Conservation (phyloP, 1,140 invertebrate genomes). For the Conus ventricosus region DNA sequence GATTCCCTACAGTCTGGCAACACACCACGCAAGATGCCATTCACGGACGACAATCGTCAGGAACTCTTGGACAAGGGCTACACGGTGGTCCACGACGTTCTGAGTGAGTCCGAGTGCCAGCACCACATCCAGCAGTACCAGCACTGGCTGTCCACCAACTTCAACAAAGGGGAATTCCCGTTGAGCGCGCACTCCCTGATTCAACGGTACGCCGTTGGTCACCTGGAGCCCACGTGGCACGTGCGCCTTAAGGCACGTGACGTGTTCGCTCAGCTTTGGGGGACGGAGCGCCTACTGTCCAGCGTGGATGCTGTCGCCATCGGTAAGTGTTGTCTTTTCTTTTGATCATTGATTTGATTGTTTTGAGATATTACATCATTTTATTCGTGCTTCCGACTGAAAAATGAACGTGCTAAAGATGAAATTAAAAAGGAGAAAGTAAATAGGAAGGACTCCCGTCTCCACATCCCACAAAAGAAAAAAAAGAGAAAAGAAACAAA, state of each 20-base stretch:
- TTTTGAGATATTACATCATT: not conserved
- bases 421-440: no score
- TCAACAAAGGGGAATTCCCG: conserved; percentile 47
- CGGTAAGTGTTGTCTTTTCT: conserved; percentile 29
- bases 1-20: no score
- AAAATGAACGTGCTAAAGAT: no score
- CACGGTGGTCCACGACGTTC: conserved; percentile 53
- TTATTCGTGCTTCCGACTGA: not conserved
- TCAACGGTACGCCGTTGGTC: conserved; percentile 52
- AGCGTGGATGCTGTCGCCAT: conserved; percentile 63
- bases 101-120: conserved; percentile 51
- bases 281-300: conserved; percentile 57
- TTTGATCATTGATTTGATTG: not conserved
- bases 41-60: conserved; percentile 46
- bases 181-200: conserved; percentile 48
- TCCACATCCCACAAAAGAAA: no score
- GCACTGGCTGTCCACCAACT: conserved; percentile 47
- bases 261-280: conserved; percentile 61
- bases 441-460: no score
- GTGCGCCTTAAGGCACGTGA: conserved; percentile 53
- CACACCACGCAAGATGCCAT: conserved; percentile 20
- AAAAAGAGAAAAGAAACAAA: no score
- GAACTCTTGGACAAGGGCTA: conserved; percentile 57
- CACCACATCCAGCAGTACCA: conserved; percentile 45
- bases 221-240: conserved; percentile 61